phyloP scores from a whole-genome alignment of 1,140 invertebrate genomes.

The Latrodectus geometricus region DNA sequence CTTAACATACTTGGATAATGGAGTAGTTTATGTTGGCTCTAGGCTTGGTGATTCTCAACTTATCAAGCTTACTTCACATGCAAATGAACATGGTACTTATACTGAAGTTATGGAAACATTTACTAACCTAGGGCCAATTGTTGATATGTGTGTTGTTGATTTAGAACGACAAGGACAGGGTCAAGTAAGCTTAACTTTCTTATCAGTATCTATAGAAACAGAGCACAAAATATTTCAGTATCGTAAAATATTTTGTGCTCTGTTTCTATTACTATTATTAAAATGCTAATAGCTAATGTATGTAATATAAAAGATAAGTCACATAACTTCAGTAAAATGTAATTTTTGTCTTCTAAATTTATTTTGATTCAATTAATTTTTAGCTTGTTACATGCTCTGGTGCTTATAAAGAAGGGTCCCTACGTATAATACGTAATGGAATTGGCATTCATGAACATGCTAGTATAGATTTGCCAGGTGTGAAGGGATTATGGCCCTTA shows the following conservation, averaged over 20 bases:
- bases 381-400: conserved; percentile 95
- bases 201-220: too few relatives aligned
- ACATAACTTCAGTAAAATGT: too few relatives aligned
- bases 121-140: conserved; percentile 96
- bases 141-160: conserved; percentile 98
- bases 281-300: too few relatives aligned
- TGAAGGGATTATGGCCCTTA: conserved; percentile 97
- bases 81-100: conserved; percentile 89
- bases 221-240: too few relatives aligned
- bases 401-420: conserved; percentile 95
- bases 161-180: conserved; percentile 96
- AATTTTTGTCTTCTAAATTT: too few relatives aligned
- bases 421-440: conserved; percentile 96
- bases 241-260: too few relatives aligned
- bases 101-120: conserved; percentile 96
- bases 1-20: conserved; percentile 99
- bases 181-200: conserved; percentile 72
- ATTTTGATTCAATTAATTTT: background rate
- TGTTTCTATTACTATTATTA: too few relatives aligned
- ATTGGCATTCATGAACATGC: conserved; percentile 98
- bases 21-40: conserved; percentile 97
- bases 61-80: conserved; percentile 87
- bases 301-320: too few relatives aligned
- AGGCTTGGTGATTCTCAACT: conserved; percentile 96
- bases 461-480: conserved; percentile 94